Conservation (phyloP, 2,113 vertebrate genomes). For the Ptilorrhoa leucosticta region DNA sequence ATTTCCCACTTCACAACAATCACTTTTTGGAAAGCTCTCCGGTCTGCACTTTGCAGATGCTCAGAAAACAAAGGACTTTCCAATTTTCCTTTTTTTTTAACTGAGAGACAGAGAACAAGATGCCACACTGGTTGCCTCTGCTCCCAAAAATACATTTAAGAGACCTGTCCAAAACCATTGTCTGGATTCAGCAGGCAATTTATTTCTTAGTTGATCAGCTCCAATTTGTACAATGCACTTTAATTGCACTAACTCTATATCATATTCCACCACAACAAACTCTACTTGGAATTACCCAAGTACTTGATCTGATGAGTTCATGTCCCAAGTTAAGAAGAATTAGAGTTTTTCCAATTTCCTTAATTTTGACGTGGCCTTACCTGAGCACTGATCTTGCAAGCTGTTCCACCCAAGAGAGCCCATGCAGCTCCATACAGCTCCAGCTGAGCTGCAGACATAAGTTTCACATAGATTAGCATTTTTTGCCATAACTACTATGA, state of each 20-base stretch:
- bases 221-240: not conserved
- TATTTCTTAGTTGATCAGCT: not conserved
- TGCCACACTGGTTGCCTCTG: not conserved
- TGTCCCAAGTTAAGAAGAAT: not conserved
- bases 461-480: not conserved
- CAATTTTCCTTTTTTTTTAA: not conserved
- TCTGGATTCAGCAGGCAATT: not conserved
- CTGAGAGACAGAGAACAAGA: not conserved
- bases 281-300: not conserved
- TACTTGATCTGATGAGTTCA: not conserved
- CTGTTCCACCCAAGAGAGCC: not conserved
- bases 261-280: not conserved
- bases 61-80: not conserved
- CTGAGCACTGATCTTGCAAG: not conserved
- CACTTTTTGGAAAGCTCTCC: not conserved
- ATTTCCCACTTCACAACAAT: not conserved
- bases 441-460: not conserved
- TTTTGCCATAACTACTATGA: not conserved
- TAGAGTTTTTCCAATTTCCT: not conserved
- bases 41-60: not conserved
- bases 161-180: not conserved
- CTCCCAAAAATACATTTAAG: not conserved
- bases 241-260: not conserved
- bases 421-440: not conserved
- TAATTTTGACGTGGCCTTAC: not conserved